Evolutionary conservation across 2,113 vertebrate genomes (phyloP), one percentile per base, ranked within the genome.

Genomic region (Hystrix brachyura): DNA sequence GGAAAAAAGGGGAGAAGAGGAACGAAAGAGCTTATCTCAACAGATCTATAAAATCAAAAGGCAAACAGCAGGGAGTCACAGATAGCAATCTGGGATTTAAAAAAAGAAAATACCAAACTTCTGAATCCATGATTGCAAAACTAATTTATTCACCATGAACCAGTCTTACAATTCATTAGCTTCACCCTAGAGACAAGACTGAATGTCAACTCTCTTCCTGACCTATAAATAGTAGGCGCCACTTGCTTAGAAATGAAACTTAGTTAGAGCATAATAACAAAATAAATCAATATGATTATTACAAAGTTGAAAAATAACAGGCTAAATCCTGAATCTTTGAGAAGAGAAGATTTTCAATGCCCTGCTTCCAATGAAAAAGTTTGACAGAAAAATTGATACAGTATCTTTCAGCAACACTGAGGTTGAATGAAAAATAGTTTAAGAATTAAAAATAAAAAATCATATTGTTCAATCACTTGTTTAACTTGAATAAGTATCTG

Each of bases 191-290:
- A 98, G 29, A 95, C 74, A 94, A 97, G 83, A 97, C 88, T 93
- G 91, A 98, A 97, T 95, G 95, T 4, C 0, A 53, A 84, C 96
- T 96, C 71, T 93, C 96, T 98, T 95, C 38, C 94, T 98, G 94
- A 97, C 96, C 97, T 97, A 88, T 95, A 98, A 97, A 97, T 97
- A 98, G 98, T 96, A 94, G 93, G 65, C 96, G 11, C 17, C 87
- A 87, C 87, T 97, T 96, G 87, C 97, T 98, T 95, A 98, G 96
- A 94, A 96, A 98, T 97, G 95, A 98, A 97, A 96, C 97, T 96
- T 79, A 84, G 8, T 97, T 95, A 84, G 32, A 95, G n/a, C 32
- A 96, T 96, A 96, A 92, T 92, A 97, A 88, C 71, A 92, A 93
- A 74, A 78, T 89, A 90, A 98, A 98, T 97, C 96, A 96, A 92